Evolutionary conservation across 1,140 invertebrate genomes (phyloP), one percentile per base, ranked within the genome.

Genomic region (Drosophila parabipectinata): DNA sequence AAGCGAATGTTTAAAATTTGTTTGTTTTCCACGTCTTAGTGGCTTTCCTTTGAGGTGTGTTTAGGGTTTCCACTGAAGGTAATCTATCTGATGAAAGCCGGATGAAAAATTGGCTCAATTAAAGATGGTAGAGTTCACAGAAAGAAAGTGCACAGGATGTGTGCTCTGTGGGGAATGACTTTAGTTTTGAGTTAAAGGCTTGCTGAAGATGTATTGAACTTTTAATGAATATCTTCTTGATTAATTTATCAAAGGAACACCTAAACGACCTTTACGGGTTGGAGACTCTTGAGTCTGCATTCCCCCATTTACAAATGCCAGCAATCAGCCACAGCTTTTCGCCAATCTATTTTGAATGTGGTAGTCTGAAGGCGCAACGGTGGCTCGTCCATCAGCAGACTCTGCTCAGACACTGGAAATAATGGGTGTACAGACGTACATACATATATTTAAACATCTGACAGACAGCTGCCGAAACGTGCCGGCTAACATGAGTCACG

Each of bases 341-440:
- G 63, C 82, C 63, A 84, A 62, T 81, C 78, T 84, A 81, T 84
- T 87, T 87, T 77, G 60, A 77, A 87, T 77, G 67, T 32, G 64
- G 44, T 37, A 28, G 15, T 15, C 34, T 14, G 54, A 61, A 56
- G 53, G 57, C 37, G 26, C 32, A 62, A 54, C 56, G 66, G 67
- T 51, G 72, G 63, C 73, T 59, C 69, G 77, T 85, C 82, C 73
- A 74, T 87, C 81, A 85, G 53, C 81, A 61, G 73, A 68, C 74
- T 59, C 7, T 34, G 18, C 41, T 45, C 14, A 54, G 72, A 24
- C 26, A 45, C 64, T 77, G 59, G 51, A 77, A 51, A 24, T 56
- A 75, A 52, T 62, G 47, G 44, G 37, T 48, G 24, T 37, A 14
- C 39, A 37, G 1, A 8, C 12, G 21, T 28, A 28, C 21, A 2